Conservation (phyloP, 1,140 invertebrate species). For the Drosophila equinoxialis region DNA sequence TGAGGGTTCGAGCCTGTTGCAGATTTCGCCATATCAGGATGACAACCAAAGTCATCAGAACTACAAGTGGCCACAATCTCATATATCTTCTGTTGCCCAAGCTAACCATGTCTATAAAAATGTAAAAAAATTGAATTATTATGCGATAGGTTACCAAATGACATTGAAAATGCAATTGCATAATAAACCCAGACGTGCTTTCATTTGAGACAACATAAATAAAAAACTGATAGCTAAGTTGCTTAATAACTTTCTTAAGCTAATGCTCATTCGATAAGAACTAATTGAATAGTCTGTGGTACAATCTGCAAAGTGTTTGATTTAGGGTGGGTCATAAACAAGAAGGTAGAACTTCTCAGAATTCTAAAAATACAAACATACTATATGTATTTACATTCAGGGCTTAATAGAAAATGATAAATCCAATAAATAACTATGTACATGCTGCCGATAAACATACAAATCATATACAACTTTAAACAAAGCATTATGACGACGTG, state of each 20-base stretch:
- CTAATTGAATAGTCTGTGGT: neutral
- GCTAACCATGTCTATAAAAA: constrained; percentile 4
- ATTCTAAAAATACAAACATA: too few species aligned
- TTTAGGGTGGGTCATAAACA: neutral
- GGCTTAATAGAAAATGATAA: neutral
- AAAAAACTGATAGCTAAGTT: neutral
- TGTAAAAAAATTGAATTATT: neutral
- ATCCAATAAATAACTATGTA: neutral
- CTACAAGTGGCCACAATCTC: constrained; percentile 29
- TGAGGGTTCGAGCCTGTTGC: constrained; percentile 10
- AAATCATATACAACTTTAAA: neutral
- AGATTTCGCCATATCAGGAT: constrained; percentile 46
- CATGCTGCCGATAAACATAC: neutral
- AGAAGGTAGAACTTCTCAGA: too few species aligned
- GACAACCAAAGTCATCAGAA: constrained; percentile 25
- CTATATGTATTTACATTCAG: too few species aligned
- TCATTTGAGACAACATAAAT: neutral
- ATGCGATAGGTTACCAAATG: neutral
- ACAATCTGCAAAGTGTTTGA: neutral
- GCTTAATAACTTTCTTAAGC: neutral
- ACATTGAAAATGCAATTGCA: neutral
- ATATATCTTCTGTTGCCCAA: constrained; percentile 21
- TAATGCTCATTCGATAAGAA: neutral
- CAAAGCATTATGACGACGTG: neutral
- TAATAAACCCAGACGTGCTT: neutral